Conservation (phyloP, 2,888 invertebrate genomes). For the Drosophila birchii region DNA sequence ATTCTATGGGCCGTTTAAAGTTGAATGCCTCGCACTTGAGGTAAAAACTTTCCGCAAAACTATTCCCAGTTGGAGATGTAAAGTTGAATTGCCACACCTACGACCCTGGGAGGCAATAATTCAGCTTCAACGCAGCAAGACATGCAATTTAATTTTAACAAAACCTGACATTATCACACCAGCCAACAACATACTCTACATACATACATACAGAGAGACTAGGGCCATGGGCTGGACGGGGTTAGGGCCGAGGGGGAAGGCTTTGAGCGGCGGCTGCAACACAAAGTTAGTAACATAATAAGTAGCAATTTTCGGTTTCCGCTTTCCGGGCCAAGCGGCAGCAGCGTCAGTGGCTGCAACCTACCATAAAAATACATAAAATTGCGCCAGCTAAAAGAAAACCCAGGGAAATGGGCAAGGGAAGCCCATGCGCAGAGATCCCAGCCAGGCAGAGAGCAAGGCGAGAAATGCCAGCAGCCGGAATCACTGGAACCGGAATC, state of each 20-base stretch:
- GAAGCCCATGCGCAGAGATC: constrained; percentile 25
- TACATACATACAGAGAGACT: constrained; percentile 11
- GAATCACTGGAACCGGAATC: constrained; percentile 15
- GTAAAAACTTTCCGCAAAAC: constrained; percentile 20
- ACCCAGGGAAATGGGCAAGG: constrained; percentile 32
- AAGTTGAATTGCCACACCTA: constrained; percentile 46
- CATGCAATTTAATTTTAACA: constrained; percentile 80
- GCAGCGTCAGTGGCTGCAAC: constrained; percentile 63
- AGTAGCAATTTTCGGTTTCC: constrained; percentile 80
- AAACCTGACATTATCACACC: constrained; percentile 81
- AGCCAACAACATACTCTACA: constrained; percentile 58
- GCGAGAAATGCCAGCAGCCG: constrained; percentile 51
- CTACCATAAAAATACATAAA: constrained; percentile 79
- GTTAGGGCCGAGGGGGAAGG: neutral
- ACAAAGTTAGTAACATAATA: constrained; percentile 80
- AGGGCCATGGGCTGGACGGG: neutral
- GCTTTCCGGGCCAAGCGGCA: constrained; percentile 76
- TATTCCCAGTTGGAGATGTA: constrained; percentile 45
- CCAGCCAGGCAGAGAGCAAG: constrained; percentile 8
- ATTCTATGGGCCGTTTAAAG: constrained; percentile 38
- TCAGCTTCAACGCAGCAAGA: constrained; percentile 78
- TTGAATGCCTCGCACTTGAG: constrained; percentile 25
- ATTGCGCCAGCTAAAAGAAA: constrained; percentile 64
- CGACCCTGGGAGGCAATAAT: constrained; percentile 69
- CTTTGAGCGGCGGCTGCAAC: constrained; percentile 57